Base-by-base conservation (phyloP, 2,113 vertebrate genomes). In the Serilophus lunatus region DNA sequence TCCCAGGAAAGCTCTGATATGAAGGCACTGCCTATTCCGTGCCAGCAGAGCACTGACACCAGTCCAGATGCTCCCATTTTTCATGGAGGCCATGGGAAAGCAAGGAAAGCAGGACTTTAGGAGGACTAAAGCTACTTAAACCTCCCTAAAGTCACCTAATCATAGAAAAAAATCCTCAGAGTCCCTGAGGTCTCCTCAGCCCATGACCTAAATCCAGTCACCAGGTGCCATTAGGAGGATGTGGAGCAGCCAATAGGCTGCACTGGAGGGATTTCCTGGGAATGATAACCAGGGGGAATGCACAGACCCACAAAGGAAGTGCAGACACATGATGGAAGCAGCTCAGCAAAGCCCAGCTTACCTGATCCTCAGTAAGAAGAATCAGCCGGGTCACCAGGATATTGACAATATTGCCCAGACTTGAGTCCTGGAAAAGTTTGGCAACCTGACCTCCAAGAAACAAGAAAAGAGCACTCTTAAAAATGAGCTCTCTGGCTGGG, bases 391-490 rank as follows among this genome's bases (percentile, higher is more conserved):
- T 99, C 76, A 99, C 99, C 47, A 99, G 98, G 68, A 99, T 99
- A 96, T 99, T 99, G 96, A 99, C 98, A 98, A 98, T 99, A 97
- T 98, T 99, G 98, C 99, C 99, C 98, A 99, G 99, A 98, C 99
- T 99, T 68, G 99, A 99, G 98, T 99, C 99, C 98, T 99, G 99
- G 98, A 99, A 99, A 99, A 99, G 99, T 99, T 99, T 99, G 99
- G 99, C 99, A 99, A 99, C 99, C 99, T 99, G 99, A 99, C 99
- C 99, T 99, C 99, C 99, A 99, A 98, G 98, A 99, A 99, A 99
- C 98, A 99, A 99, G 98, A 99, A 99, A 99, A 99, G 98, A 98
- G 95, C 98, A 99, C 99, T 99, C 98, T 99, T 99, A 99, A 99
- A 99, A 99, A 96, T 96, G 96, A 96, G 96, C 90, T 92, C 95